Evolutionary conservation across 2,888 invertebrate genomes (phyloP).

Genomic region (Caenorhabditis sulstoni): DNA sequence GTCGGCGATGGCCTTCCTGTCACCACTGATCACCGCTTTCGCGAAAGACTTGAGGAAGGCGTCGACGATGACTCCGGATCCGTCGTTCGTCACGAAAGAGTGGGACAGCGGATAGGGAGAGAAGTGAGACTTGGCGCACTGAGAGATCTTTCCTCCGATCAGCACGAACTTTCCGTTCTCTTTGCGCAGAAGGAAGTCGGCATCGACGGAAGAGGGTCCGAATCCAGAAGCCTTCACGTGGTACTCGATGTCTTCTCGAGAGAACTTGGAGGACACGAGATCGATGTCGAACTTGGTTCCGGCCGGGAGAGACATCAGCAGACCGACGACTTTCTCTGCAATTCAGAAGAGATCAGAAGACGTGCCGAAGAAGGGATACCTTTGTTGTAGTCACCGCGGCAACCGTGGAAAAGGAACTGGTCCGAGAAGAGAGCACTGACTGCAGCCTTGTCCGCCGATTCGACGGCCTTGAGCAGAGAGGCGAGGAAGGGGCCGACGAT

Average conservation of each 20-base stretch:
- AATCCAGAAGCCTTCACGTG: background rate
- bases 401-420: background rate
- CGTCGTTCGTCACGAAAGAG: too few species aligned
- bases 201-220: background rate
- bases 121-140: background rate
- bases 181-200: background rate
- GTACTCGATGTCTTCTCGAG: background rate
- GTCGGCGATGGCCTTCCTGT: too few species aligned
- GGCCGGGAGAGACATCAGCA: background rate
- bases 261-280: background rate
- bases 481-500: too few species aligned
- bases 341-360: background rate
- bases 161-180: slow-evolving; percentile 2
- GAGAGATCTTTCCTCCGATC: background rate
- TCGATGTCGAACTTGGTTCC: background rate
- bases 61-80: too few species aligned
- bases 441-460: too few species aligned
- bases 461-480: too few species aligned
- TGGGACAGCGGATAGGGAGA: background rate
- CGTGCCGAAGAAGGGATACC: background rate
- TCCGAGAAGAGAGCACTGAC: background rate
- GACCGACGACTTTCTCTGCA: background rate
- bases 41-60: background rate
- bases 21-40: too few species aligned
- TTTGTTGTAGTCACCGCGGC: background rate